Base-by-base conservation (phyloP, 2,888 invertebrate species). In the Chaetoderma sp. region DNA sequence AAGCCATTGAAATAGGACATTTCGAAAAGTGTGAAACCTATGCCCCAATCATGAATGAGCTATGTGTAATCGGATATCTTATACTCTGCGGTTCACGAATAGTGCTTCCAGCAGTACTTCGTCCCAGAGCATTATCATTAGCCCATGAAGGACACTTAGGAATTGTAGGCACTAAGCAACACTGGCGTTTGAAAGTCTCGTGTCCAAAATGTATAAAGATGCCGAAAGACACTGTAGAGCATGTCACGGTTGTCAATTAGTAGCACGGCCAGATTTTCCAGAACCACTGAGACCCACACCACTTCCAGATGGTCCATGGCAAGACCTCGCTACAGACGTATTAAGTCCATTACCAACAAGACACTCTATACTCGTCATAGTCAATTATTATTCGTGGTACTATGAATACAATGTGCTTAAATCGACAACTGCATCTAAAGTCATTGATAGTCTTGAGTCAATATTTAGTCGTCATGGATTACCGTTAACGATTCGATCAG, bases 241-340 rank as follows among this genome's bases (percentile, higher is more conserved):
- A 4, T 74, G 72, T 52, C 44, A 65, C 42, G 72, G 70, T 8
- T 71, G 74, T 55, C 65, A 71, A 39, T 23, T 71, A 16, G 69
- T 67, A 0, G 27, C 25, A 2, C n/a, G n/a, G n/a, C n/a, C n/a
- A n/a, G n/a, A n/a, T n/a, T n/a, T n/a, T 21, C 63, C 69, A 4
- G 70, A 74, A 54, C 70, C 58, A 1, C 33, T 72, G 39, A 50
- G 10, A 8, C 23, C 47, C 10, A 63, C 56, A 10, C 57, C 60
- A 23, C 21, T 72, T 4, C 68, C 73, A 27, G 27, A 54, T 30
- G 65, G 47, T 21, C 63, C 71, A 44, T 72, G 62, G 63, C 54
- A 64, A 60, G 47, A 68, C 39, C 13, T 70, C 8, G 56, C 67
- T 1, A 36, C 33, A 1, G 71, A 67, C 52, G 28, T 72, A 1